Evolutionary conservation across 2,888 invertebrate genomes (phyloP).

Genomic region (Bellardia bayeri): DNA sequence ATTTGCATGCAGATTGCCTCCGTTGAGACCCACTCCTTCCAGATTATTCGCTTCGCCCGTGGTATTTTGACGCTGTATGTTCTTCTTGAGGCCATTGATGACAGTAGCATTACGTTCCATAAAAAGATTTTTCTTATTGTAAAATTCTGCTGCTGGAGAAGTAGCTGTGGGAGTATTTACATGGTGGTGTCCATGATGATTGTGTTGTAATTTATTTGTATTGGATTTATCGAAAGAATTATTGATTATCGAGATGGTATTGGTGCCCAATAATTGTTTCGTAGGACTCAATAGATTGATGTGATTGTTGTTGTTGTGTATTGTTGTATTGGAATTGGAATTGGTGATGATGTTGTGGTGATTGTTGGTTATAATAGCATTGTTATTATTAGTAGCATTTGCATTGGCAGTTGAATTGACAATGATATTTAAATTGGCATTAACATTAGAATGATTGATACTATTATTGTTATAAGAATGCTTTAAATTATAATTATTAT

Average conservation of each 20-base stretch:
- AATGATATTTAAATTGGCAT: conserved; percentile 66
- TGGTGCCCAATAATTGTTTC: conserved; percentile 79
- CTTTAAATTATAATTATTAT: conserved; percentile 43
- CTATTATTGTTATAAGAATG: conserved; percentile 63
- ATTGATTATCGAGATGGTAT: conserved; percentile 80
- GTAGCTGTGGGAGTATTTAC: conserved; percentile 62
- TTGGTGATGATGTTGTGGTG: conserved; percentile 67
- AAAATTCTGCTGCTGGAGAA: conserved; percentile 77
- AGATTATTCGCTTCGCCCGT: conserved; percentile 56
- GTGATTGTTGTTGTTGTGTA: conserved; percentile 77
- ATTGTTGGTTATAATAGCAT: conserved; percentile 68
- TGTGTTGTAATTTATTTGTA: conserved; percentile 66
- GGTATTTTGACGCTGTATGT: conserved; percentile 77
- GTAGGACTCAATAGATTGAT: conserved; percentile 80
- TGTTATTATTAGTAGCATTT: conserved; percentile 77
- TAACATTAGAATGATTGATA: conserved; percentile 65
- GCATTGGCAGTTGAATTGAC: conserved; percentile 65
- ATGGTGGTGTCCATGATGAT: conserved; percentile 21
- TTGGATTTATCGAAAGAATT: conserved; percentile 80
- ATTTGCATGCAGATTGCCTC: conserved; percentile 38
- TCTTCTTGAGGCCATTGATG: conserved; percentile 83
- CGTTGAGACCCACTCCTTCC: neutral
- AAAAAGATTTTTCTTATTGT: conserved; percentile 82
- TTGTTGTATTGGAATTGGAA: conserved; percentile 65
- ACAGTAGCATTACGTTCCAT: conserved; percentile 83